A percentile compares a stretch with the other conserved stretches of the same genome.
Evolutionary conservation across 2,888 invertebrate species (phyloP).

Genomic region (Hydriomena furcata): DNA sequence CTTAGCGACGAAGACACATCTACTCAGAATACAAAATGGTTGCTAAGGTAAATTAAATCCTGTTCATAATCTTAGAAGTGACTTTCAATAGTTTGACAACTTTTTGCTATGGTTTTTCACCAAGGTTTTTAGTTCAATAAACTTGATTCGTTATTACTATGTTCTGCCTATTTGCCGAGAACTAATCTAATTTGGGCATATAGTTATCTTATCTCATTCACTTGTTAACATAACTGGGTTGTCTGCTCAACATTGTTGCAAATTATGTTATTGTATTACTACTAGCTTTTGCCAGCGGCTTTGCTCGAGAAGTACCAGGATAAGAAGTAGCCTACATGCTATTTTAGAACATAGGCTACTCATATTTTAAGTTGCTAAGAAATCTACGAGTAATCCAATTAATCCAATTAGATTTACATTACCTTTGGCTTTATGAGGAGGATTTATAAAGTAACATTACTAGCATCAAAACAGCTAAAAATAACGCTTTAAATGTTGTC

Average conservation of each 20-base stretch:
- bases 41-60: constrained; percentile 63
- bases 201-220: neutral
- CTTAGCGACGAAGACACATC: constrained; percentile 63
- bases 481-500: too few species aligned
- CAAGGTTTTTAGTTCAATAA: constrained; percentile 24
- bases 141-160: constrained; percentile 30
- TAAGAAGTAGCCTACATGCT: too few species aligned
- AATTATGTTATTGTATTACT: too few species aligned
- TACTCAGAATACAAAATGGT: constrained; percentile 58
- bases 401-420: too few species aligned
- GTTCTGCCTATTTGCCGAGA: neutral
- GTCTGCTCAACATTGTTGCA: neutral
- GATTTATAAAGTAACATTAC: too few species aligned
- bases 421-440: too few species aligned
- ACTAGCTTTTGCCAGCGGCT: too few species aligned
- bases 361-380: too few species aligned
- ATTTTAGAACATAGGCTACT: too few species aligned
- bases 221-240: constrained; percentile 4
- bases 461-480: too few species aligned
- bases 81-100: neutral
- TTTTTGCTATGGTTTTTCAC: constrained; percentile 20
- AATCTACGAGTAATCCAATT: too few species aligned
- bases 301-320: too few species aligned
- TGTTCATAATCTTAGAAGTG: neutral
- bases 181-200: constrained; percentile 1